Evolutionary conservation across 1,140 invertebrate genomes (phyloP).

Genomic region (Nilaparvata lugens): DNA sequence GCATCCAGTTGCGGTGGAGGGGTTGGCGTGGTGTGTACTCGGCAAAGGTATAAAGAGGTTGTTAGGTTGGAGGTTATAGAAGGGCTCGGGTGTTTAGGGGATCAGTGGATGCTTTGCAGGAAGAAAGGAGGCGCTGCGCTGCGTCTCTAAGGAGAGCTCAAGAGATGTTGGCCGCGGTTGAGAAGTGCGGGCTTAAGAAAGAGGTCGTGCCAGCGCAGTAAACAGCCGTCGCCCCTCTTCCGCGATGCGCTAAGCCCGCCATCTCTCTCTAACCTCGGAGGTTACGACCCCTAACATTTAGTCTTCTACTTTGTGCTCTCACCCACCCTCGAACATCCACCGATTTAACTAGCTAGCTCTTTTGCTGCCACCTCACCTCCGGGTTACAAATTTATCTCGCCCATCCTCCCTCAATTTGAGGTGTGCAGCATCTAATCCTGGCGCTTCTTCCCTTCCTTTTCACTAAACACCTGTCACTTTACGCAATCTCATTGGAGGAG

Average conservation of each 20-base stretch:
- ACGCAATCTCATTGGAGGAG: too few relatives aligned
- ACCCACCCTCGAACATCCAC: constrained; percentile 27
- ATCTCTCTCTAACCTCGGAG: constrained; percentile 11
- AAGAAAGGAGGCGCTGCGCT: not conserved
- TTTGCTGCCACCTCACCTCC: not conserved
- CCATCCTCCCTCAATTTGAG: not conserved
- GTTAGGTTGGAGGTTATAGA: not conserved
- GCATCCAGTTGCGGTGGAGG: not conserved
- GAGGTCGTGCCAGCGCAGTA: not conserved
- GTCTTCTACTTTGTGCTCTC: constrained; percentile 37
- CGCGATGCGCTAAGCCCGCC: not conserved
- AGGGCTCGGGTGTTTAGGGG: not conserved
- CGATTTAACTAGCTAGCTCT: constrained; percentile 25
- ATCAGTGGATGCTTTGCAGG: not conserved
- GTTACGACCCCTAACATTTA: constrained; percentile 38
- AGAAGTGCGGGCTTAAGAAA: not conserved
- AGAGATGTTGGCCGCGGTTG: not conserved
- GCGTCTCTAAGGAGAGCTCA: not conserved
- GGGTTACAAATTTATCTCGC: constrained; percentile 6
- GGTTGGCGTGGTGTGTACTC: not conserved
- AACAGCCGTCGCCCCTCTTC: not conserved
- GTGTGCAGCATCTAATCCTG: not conserved
- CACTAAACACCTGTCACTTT: not conserved
- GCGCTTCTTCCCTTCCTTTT: not conserved
- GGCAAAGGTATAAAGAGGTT: not conserved